Evolutionary conservation across 2,797 vertebrate species (phyloP).

Genomic region (Crocidura indochinensis): DNA sequence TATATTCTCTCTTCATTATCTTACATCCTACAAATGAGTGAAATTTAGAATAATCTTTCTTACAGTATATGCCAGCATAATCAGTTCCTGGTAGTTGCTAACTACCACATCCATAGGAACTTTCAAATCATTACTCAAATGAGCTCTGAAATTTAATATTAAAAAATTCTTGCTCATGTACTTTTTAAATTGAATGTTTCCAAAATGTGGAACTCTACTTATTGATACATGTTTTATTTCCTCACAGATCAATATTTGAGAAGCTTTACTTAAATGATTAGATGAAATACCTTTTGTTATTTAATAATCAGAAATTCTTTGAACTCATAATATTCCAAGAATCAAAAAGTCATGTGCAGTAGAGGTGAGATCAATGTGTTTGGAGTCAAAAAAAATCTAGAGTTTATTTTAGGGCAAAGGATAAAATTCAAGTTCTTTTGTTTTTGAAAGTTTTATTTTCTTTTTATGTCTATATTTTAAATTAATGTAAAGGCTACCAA

Average conservation of each 20-base stretch:
- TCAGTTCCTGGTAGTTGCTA: background rate
- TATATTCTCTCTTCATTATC: too few relatives aligned
- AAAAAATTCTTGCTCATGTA: background rate
- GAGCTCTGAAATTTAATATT: background rate
- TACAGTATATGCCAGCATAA: background rate
- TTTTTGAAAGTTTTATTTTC: too few relatives aligned
- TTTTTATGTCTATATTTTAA: too few relatives aligned
- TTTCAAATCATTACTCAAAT: background rate
- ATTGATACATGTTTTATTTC: background rate
- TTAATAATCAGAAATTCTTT: background rate
- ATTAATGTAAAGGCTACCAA: too few relatives aligned
- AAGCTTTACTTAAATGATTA: slow-evolving; percentile 28
- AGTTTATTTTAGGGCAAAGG: background rate
- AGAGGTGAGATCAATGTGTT: background rate
- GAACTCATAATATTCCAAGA: background rate
- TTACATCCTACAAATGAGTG: too few relatives aligned
- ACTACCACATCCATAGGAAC: fast-evolving
- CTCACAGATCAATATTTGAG: background rate
- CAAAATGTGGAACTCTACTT: background rate
- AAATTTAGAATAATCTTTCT: background rate
- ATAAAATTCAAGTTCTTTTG: background rate
- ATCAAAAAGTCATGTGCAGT: background rate
- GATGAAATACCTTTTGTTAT: background rate
- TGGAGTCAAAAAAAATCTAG: background rate
- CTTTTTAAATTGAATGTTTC: slow-evolving; percentile 18